Base-by-base conservation (phyloP, 30 jellyfish, hydroid and myxozoan species). In the Sanderia malayensis region DNA sequence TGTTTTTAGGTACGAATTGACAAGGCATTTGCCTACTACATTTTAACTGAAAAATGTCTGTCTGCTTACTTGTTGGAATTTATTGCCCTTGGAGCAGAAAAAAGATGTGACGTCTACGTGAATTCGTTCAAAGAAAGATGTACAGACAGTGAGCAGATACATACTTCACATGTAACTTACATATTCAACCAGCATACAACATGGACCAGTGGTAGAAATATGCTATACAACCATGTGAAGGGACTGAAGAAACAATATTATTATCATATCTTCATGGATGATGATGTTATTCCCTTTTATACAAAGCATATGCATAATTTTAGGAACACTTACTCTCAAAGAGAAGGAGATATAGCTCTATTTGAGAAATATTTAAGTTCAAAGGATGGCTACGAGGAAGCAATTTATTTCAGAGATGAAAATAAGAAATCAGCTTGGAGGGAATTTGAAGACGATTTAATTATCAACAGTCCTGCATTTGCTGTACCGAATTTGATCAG, bases 241-340 rank as follows among this genome's bases (percentile, higher is more conserved):
- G 32, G 15, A 17, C 20, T 44, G 8, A 30, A 34, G 9, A 70
- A 47, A 31, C 73, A 44, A 31, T 82, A 82, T 61, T 44, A 46
- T 28, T 82, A 70, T 71, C 94, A 82, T 33, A 82, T 82, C 0
- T 82, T 70, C 71, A 53, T 71, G 79, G 94, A 82, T 52, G 94
- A 82, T 71, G 94, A 82, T 53, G 87, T 61, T 0, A 24, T 21
- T 9, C 81, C 80, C 1, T 19, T 82, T 46, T 71, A 58, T 68
- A 70, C 94, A 18, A 76, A 82, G 21, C 81, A 70, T 29, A 11
- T 70, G 44, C 41, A 52, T 7, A 55, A 60, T 34, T 80, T 55
- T 47, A 41, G 69, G 2, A 70, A 70, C 3, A 41, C 33, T 26
- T 53, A 20, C 52, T 15, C 30, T 24, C 69, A 67, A 4, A 46